Evolutionary conservation across 2,888 invertebrate species (phyloP).

Genomic region (Tanytarsus gracilentus): DNA sequence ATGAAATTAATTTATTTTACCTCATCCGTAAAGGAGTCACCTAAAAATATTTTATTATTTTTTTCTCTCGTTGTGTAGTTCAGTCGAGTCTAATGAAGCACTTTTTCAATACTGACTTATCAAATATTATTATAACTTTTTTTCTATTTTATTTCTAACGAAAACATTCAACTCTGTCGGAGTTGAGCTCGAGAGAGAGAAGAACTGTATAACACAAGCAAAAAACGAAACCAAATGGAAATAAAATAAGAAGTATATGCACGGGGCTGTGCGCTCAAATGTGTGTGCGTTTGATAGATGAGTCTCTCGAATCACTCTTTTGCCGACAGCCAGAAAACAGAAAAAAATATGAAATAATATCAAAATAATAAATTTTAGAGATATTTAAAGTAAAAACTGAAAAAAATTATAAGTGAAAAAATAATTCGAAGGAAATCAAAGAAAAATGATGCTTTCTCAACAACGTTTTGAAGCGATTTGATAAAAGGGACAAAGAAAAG

Average conservation of each 20-base stretch:
- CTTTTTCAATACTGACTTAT: slow-evolving; percentile 29
- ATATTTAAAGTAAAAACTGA: slow-evolving; percentile 6
- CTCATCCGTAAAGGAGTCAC: too few relatives aligned
- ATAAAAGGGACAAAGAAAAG: slow-evolving; percentile 32
- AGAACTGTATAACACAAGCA: slow-evolving; percentile 21
- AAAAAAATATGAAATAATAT: background rate
- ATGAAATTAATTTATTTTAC: background rate
- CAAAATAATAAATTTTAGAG: background rate
- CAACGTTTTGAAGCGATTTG: slow-evolving; percentile 46
- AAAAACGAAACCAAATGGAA: slow-evolving; percentile 5
- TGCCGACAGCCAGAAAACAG: background rate
- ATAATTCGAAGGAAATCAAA: slow-evolving; percentile 16
- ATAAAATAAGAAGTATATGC: too few relatives aligned
- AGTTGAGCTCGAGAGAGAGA: background rate
- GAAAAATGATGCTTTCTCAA: slow-evolving; percentile 42
- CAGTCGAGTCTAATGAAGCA: slow-evolving; percentile 23
- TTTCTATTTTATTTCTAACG: slow-evolving; percentile 24
- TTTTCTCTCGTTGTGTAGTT: slow-evolving; percentile 6
- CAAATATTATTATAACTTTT: slow-evolving; percentile 24
- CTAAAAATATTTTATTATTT: background rate
- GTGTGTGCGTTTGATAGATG: slow-evolving; percentile 26
- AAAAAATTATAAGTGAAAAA: slow-evolving; percentile 25
- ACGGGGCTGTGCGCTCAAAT: too few relatives aligned
- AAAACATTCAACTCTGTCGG: too few relatives aligned
- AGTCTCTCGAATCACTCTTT: too few relatives aligned